phyloP scores from a whole-genome alignment of 2,113 vertebrate species.

The Oreochromis tanganicae region DNA sequence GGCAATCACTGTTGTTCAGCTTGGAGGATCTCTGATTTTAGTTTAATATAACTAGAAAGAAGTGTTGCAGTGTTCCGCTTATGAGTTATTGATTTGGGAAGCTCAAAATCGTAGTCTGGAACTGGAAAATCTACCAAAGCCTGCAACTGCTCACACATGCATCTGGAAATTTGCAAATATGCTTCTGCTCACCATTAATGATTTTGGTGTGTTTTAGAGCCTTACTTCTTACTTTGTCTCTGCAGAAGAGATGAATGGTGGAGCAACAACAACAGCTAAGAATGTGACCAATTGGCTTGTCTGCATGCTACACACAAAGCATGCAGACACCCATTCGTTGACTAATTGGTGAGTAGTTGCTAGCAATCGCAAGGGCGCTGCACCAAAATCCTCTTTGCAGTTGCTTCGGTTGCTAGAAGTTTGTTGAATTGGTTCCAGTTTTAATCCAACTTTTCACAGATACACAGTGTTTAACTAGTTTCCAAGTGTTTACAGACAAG shows the following conservation, averaged over 20 bases:
- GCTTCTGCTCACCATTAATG: neutral
- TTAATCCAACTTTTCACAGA: neutral
- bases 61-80: neutral
- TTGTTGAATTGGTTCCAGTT: neutral
- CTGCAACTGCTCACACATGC: neutral
- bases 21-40: neutral
- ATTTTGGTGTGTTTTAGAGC: neutral
- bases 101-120: neutral
- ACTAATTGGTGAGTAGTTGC: neutral
- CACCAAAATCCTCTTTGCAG: neutral
- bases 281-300: neutral
- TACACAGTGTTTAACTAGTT: neutral
- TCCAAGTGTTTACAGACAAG: neutral
- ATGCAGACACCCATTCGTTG: neutral
- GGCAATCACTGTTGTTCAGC: neutral
- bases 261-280: neutral
- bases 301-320: neutral
- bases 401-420: neutral
- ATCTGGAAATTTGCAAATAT: neutral
- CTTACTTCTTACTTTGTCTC: neutral
- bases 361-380: fast-evolving
- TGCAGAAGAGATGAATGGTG: neutral
- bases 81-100: neutral
- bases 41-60: neutral
- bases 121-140: neutral